Conservation (phyloP, 2,113 vertebrate genomes). For the Fulmarus glacialis region DNA sequence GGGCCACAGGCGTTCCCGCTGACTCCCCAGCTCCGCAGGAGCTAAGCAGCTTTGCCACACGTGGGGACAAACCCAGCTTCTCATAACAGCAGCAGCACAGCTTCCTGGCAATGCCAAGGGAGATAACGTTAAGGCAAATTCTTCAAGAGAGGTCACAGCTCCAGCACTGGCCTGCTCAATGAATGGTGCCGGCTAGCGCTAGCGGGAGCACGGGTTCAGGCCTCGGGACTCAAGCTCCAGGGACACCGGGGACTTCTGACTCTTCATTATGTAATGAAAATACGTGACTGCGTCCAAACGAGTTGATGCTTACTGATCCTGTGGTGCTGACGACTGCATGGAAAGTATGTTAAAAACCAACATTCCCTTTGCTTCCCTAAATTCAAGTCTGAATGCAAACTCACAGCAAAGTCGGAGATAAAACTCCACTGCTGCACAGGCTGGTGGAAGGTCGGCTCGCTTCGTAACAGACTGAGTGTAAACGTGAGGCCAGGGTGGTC, state of each 20-base stretch:
- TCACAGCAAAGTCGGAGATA: slow-evolving; percentile 80
- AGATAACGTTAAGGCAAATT: neutral
- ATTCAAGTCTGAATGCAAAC: neutral
- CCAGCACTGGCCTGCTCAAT: neutral
- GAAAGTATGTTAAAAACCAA: neutral
- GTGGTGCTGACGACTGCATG: neutral
- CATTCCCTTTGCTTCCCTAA: neutral
- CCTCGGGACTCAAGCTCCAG: neutral
- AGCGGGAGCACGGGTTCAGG: neutral
- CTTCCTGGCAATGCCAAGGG: neutral
- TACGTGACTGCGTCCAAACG: neutral
- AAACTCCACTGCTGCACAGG: slow-evolving; percentile 84
- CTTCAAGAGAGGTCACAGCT: neutral
- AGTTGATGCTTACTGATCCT: neutral
- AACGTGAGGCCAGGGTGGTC: slow-evolving; percentile 80
- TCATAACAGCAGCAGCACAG: neutral
- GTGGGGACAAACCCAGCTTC: neutral
- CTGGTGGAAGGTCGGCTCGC: slow-evolving; percentile 79
- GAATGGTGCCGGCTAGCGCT: neutral
- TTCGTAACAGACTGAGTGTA: slow-evolving; percentile 72
- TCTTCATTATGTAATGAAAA: neutral
- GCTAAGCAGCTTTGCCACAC: neutral
- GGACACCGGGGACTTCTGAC: neutral
- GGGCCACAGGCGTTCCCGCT: neutral
- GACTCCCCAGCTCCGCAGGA: neutral